Evolutionary conservation across 1,140 invertebrate species (phyloP), one percentile per base, ranked within the genome.

Genomic region (Reticulitermes speratus): DNA sequence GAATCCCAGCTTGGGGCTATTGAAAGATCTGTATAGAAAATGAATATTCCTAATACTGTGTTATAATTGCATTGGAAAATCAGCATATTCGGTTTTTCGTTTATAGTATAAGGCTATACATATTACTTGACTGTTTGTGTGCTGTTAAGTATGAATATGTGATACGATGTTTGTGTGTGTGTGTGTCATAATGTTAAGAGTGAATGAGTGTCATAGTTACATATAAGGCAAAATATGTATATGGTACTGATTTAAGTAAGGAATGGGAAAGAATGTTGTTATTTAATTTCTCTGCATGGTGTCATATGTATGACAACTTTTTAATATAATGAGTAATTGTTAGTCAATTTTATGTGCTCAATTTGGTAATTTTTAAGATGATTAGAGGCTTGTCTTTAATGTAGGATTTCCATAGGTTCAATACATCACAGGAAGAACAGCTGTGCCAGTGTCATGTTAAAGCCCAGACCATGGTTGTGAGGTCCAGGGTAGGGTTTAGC

Each of bases 271-370:
- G 25, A 75, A 75, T n/a, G 12, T 75, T 2, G 11, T n/a, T 75
- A 75, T 16, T 55, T 55, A 75, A 75, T 75, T 75, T n/a, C n/a
- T 30, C 16, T 75, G 65, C 14, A 14, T n/a, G 65, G 30, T 65
- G 19, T 7, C 65, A 75, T n/a, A 3, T n/a, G 30, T 14, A 25
- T 75, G 25, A 25, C 25, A 75, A 30, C 25, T 75, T 75, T 75
- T n/a, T n/a, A 11, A 30, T 75, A 30, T 75, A 75, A 75, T 14
- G 9, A 25, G 65, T 75, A 30, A 75, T 14, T 75, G 2, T n/a
- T 75, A 75, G 65, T 75, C 65, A 75, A 9, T 75, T 75, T 75
- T 75, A 75, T 75, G 65, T 75, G n/a, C 65, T 75, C 65, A 75
- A 75, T 75, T 9, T 30, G 25, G n/a, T 30, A 30, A 8, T 75